These are phyloP conservation scores for Sebastes variabilis DNA, from an alignment of 2,797 vertebrate genomes.

Conservation along the genomic window DNA sequence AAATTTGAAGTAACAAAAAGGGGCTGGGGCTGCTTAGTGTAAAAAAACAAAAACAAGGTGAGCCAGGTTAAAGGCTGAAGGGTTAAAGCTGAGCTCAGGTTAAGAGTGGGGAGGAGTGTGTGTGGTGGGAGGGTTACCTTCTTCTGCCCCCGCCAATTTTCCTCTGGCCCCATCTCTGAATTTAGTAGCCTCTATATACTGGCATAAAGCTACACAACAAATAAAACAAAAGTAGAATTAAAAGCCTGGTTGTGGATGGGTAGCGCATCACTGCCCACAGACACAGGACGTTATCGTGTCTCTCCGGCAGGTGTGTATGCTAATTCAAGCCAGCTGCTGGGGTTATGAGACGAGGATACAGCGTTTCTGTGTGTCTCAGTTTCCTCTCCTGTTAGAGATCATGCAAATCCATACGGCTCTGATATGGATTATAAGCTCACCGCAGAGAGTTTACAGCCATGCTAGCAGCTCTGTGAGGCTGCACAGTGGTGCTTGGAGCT, in stretches of 20 bases:
- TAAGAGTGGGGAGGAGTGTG: conserved; percentile 78
- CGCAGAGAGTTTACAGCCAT: neutral
- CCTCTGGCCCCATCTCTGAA: conserved; percentile 94
- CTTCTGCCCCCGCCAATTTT: conserved; percentile 91
- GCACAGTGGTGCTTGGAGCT: neutral
- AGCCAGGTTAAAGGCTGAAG: conserved; percentile 84
- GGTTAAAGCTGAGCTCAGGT: conserved; percentile 80
- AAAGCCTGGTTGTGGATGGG: conserved; percentile 60
- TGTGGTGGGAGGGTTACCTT: conserved; percentile 91
- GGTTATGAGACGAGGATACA: conserved; percentile 15
- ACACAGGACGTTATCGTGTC: neutral
- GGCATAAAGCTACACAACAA: conserved; percentile 99
- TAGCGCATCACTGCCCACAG: conserved; percentile 61
- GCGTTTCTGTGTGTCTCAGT: neutral
- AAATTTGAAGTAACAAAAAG: conserved; percentile 55
- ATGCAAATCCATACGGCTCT: conserved; percentile 35
- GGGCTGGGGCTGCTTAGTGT: conserved; percentile 58
- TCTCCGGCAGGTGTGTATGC: conserved; percentile 30
- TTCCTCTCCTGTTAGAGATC: conserved; percentile 34
- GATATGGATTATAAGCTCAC: conserved; percentile 16
- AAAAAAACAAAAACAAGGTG: conserved; percentile 54
- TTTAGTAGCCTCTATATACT: conserved; percentile 99
- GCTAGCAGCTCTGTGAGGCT: neutral
- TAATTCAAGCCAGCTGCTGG: conserved; percentile 29
- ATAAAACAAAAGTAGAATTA: conserved; percentile 93